Conservation (phyloP, 2,797 vertebrate species). For the Sternotherus odoratus region DNA sequence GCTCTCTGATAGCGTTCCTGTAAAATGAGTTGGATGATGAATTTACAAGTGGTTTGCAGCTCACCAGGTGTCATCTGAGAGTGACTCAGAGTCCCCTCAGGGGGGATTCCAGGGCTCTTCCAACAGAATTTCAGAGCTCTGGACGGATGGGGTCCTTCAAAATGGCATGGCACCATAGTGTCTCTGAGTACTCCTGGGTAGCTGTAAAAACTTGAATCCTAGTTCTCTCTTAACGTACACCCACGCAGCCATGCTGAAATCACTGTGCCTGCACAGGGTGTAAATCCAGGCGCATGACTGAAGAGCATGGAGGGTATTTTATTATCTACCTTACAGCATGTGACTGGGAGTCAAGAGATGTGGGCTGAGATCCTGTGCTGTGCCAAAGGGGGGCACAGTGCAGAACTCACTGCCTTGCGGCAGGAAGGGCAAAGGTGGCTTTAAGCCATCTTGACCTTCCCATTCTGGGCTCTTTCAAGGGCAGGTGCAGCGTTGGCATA, state of each 20-base stretch:
- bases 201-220: no score
- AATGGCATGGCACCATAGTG: neutral
- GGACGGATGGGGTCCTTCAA: neutral
- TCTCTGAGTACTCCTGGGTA: no score
- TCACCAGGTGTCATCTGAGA: neutral
- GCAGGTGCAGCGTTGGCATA: neutral
- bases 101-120: neutral
- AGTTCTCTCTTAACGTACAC: neutral
- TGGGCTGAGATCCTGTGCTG: neutral
- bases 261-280: neutral
- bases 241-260: rapidly evolving
- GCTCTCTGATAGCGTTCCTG: conserved; percentile 39
- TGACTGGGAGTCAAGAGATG: neutral
- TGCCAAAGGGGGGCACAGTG: neutral
- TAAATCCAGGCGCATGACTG: neutral
- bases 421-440: no score
- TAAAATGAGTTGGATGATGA: conserved; percentile 47
- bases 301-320: neutral
- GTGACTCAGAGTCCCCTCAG: neutral
- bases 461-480: neutral
- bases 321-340: neutral
- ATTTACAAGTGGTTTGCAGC: conserved; percentile 28
- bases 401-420: neutral
- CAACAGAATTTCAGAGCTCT: neutral
- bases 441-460: neutral